phyloP scores from a whole-genome alignment of 2,888 invertebrate species.

The Sepiola atlantica region DNA sequence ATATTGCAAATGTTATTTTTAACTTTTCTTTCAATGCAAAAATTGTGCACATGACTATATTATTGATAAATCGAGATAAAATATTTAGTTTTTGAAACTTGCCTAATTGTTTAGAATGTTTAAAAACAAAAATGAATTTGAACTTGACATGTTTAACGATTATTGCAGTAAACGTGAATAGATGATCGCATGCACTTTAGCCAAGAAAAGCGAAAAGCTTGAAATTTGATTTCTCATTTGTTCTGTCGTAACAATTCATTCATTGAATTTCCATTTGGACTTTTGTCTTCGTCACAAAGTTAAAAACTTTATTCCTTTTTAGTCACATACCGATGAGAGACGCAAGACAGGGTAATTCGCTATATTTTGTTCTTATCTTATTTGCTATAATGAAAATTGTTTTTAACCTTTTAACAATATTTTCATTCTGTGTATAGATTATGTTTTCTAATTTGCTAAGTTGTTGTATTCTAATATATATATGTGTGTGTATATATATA shows the following conservation, averaged over 20 bases:
- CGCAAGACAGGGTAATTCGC: neutral
- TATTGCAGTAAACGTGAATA: neutral
- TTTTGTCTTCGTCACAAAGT: neutral
- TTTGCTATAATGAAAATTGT: no score
- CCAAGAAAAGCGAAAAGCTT: neutral
- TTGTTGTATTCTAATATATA: no score
- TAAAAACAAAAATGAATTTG: neutral
- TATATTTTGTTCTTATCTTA: no score
- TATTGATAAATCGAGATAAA: no score
- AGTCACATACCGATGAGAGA: neutral
- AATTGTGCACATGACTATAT: no score
- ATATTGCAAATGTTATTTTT: no score
- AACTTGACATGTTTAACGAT: neutral
- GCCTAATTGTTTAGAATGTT: neutral
- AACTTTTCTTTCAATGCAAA: no score
- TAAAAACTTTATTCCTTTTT: neutral
- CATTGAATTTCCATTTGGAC: neutral
- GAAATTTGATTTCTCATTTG: neutral
- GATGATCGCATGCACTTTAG: neutral
- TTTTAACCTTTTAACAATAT: no score
- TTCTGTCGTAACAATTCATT: neutral
- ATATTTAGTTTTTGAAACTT: no score
- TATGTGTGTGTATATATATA: no score
- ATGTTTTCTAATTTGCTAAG: no score
- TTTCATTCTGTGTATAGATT: no score